Evolutionary conservation across 2,113 vertebrate species (phyloP), one percentile per base, ranked within the genome.

Genomic region (Dolichallabes microphthalmus): DNA sequence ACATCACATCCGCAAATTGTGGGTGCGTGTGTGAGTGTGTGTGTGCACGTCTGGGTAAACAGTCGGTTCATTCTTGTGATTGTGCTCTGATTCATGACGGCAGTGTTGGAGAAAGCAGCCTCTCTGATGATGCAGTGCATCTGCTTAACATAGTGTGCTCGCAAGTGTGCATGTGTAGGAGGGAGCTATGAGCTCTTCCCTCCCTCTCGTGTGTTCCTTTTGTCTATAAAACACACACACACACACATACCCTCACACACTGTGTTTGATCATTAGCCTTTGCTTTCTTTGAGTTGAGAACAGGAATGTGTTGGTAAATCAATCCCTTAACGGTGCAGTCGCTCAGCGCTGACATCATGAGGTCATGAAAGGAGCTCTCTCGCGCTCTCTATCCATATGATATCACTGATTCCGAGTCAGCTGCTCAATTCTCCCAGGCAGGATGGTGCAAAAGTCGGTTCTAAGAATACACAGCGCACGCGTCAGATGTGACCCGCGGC

Each of bases 141-240:
- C 88, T 85, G 88, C 76, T 85, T 66, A 82, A 68, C 85, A 88
- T 73, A 85, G 77, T 85, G 78, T 73, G 69, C 32, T n/a, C 71
- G 82, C 30, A 74, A 77, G 85, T 52, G 22, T 79, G 79, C 63
- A 68, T 87, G 86, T 80, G 85, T 88, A 71, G 88, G 85, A 85
- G 85, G 85, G 74, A 79, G 66, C 85, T 76, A 71, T 87, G 50
- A 60, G 58, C 82, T 84, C 75, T 50, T 53, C 71, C 68, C 81
- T 74, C 13, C 68, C 79, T 81, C 63, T 66, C 32, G 30, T 77
- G 55, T 27, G 45, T 53, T 53, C 80, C 60, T 58, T 75, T 78
- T 61, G 45, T 55, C 82, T 84, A 58, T 39, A 61, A 68, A 14
- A 68, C n/a, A 32, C 53, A 61, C 75, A 32, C 73, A 74, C 74